These are phyloP conservation scores for Ornithorhynchus anatinus DNA, from an alignment of 2,113 vertebrate species.

Conservation along the genomic window DNA sequence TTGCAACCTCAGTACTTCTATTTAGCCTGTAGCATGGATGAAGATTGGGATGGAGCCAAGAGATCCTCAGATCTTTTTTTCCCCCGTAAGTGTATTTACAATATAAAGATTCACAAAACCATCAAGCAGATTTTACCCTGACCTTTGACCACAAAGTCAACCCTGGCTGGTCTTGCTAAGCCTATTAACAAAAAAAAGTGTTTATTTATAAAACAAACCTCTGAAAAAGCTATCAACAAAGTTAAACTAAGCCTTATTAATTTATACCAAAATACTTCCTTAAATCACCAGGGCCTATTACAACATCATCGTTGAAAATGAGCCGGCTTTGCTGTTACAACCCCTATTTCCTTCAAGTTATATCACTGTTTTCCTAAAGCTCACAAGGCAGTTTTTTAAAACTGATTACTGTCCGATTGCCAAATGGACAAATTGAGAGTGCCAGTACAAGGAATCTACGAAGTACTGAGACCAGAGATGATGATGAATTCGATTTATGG, in stretches of 20 bases:
- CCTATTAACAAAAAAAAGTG: constrained; percentile 15
- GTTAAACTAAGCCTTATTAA: not conserved
- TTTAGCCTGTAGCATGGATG: not conserved
- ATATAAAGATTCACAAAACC: constrained; percentile 18
- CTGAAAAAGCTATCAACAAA: not conserved
- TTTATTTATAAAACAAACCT: constrained; percentile 41
- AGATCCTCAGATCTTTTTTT: constrained; percentile 23
- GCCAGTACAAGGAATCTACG: too few species aligned
- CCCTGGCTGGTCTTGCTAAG: not conserved
- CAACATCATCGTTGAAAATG: not conserved
- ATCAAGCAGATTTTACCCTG: constrained; percentile 23
- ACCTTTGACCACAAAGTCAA: constrained; percentile 20
- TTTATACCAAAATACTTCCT: not conserved
- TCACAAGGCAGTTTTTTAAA: too few species aligned
- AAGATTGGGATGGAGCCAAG: constrained; percentile 17
- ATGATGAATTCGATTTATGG: too few species aligned
- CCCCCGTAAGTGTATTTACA: constrained; percentile 3
- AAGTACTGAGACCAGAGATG: too few species aligned
- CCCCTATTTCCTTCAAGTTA: not conserved
- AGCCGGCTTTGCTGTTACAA: not conserved
- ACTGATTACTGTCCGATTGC: too few species aligned
- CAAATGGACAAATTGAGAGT: too few species aligned
- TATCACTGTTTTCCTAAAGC: not conserved
- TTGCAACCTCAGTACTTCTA: constrained; percentile 27
- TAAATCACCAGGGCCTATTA: not conserved